A percentile compares a stretch with the other conserved stretches of the same genome.
phyloP scores from a whole-genome alignment of 2,113 vertebrate species.

The Laticauda laticaudata region DNA sequence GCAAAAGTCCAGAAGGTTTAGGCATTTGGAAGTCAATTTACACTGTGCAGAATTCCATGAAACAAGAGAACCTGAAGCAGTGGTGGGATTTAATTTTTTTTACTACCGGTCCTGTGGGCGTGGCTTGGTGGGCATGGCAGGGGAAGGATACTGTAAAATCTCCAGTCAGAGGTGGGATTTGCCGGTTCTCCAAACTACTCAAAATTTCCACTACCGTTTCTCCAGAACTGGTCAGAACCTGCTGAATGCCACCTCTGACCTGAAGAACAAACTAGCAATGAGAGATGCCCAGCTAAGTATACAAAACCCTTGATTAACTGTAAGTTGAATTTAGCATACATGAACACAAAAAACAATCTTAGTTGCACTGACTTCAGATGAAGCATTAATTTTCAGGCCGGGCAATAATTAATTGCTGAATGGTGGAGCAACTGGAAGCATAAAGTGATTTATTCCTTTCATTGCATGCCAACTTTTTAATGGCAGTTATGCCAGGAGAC shows the following conservation, averaged over 20 bases:
- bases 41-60: background rate
- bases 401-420: background rate
- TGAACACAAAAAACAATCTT: background rate
- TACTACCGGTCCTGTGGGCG: too few relatives aligned
- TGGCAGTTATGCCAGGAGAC: background rate
- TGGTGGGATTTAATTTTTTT: too few relatives aligned
- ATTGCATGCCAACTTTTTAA: background rate
- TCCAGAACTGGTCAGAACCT: too few relatives aligned
- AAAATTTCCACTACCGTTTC: too few relatives aligned
- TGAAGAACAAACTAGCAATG: background rate
- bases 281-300: background rate
- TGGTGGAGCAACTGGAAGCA: background rate
- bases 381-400: background rate
- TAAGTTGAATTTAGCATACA: background rate
- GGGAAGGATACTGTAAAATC: too few relatives aligned
- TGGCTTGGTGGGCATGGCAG: too few relatives aligned
- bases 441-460: background rate
- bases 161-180: too few relatives aligned
- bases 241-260: too few relatives aligned
- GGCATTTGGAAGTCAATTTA: background rate
- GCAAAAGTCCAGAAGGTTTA: background rate
- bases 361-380: background rate
- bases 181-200: too few relatives aligned
- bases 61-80: background rate
- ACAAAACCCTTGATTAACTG: background rate